Conservation (phyloP, 1,140 invertebrate genomes). For the Varroa destructor region DNA sequence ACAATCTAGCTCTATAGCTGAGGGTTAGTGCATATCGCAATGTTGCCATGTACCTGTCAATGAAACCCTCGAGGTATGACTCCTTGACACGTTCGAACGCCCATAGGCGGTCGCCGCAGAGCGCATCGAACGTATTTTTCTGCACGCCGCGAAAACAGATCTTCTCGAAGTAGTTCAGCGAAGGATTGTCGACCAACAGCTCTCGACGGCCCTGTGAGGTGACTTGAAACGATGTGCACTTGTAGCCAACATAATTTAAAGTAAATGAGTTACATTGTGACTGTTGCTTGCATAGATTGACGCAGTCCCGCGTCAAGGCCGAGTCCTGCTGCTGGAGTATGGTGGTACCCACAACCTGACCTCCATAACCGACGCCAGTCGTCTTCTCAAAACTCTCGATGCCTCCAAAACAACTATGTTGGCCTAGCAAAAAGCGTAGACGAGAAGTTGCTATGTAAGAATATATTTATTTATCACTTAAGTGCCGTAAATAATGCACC, state of each 20-base stretch:
- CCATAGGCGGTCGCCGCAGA: conserved; percentile 45
- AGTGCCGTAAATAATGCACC: no score
- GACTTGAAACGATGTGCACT: conserved; percentile 40
- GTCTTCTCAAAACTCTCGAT: conserved; percentile 44
- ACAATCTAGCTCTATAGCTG: no score
- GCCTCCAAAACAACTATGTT: conserved; percentile 43
- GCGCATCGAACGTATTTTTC: conserved; percentile 38
- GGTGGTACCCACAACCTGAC: conserved; percentile 29
- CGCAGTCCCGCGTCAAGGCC: conserved; percentile 43
- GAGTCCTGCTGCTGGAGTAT: conserved; percentile 42
- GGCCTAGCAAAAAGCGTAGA: neutral
- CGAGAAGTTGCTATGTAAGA: no score
- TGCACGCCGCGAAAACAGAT: conserved; percentile 41
- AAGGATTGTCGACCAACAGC: conserved; percentile 38
- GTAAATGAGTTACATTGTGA: conserved; percentile 41
- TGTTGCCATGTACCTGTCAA: conserved; percentile 38
- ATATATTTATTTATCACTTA: no score
- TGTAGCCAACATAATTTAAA: conserved; percentile 42
- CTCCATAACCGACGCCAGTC: conserved; percentile 39
- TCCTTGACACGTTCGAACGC: conserved; percentile 44
- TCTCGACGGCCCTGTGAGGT: conserved; percentile 37
- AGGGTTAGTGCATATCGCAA: no score
- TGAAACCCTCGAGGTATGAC: conserved; percentile 43
- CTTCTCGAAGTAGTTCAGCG: conserved; percentile 44
- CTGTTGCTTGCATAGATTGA: conserved; percentile 43